These are phyloP conservation scores for Bombus cullumanus DNA, from an alignment of 1,140 invertebrate species.

Conservation along the genomic window DNA sequence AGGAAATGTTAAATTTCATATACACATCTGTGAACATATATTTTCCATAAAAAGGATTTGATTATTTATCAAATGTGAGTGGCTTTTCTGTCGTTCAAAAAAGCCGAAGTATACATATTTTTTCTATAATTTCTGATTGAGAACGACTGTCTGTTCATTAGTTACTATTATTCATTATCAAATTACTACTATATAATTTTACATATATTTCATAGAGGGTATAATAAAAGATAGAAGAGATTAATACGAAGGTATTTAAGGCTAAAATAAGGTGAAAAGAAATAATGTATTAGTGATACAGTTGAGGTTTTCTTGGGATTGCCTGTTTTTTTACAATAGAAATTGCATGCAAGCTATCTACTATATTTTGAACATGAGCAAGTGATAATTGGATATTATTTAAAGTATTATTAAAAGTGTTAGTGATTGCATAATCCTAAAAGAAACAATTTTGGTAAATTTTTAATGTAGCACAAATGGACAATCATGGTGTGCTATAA, in stretches of 20 bases:
- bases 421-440: slow-evolving; percentile 21
- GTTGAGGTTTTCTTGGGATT: not conserved
- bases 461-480: slow-evolving; percentile 16
- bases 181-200: not conserved
- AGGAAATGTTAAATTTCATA: slow-evolving; percentile 68
- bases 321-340: not conserved
- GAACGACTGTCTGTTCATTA: not conserved
- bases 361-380: slow-evolving; percentile 22
- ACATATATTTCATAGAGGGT: slow-evolving; percentile 6
- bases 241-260: slow-evolving; percentile 4
- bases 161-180: not conserved
- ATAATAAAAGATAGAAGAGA: slow-evolving; percentile 26
- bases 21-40: slow-evolving; percentile 67
- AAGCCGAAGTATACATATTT: slow-evolving; percentile 47
- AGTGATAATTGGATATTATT: slow-evolving; percentile 39
- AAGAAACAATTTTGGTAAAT: slow-evolving; percentile 13
- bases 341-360: slow-evolving; percentile 13
- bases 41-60: slow-evolving; percentile 72
- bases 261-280: slow-evolving; percentile 14
- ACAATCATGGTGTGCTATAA: slow-evolving; percentile 53
- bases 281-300: slow-evolving; percentile 49
- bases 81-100: slow-evolving; percentile 65
- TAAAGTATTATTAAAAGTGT: slow-evolving; percentile 30
- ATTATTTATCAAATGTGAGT: slow-evolving; percentile 71
- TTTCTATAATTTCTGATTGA: slow-evolving; percentile 31